Evolutionary conservation across 2,797 vertebrate genomes (phyloP).

Genomic region (Telmatherina bonti): DNA sequence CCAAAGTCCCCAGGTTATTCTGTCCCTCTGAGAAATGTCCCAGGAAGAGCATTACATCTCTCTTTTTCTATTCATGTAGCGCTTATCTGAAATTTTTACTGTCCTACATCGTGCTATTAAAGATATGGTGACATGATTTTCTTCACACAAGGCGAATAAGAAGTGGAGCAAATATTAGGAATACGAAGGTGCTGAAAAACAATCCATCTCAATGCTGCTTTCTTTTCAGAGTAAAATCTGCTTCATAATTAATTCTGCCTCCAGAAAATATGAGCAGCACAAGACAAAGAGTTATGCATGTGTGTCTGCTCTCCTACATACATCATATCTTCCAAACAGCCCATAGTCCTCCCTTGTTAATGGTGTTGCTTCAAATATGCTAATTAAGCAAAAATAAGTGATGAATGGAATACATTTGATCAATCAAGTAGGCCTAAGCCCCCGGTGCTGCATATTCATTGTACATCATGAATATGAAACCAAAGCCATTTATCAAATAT

Average conservation of each 20-base stretch:
- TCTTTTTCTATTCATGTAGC: constrained; percentile 33
- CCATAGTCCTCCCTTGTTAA: constrained; percentile 73
- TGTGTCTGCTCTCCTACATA: constrained; percentile 67
- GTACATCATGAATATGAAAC: constrained; percentile 83
- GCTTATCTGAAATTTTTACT: constrained; percentile 48
- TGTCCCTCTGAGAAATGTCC: constrained; percentile 67
- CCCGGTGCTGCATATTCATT: constrained; percentile 83
- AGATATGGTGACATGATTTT: constrained; percentile 16
- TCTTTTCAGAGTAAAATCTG: constrained; percentile 38
- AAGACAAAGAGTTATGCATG: constrained; percentile 72
- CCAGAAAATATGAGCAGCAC: constrained; percentile 51
- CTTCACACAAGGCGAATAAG: constrained; percentile 19
- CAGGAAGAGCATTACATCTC: constrained; percentile 53
- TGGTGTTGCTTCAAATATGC: constrained; percentile 80
- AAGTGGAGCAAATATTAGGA: constrained; percentile 21
- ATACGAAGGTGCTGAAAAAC: constrained; percentile 23
- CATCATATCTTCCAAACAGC: constrained; percentile 76
- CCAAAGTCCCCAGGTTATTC: constrained; percentile 75
- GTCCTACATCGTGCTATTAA: constrained; percentile 32
- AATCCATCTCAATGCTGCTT: constrained; percentile 22
- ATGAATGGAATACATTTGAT: constrained; percentile 84
- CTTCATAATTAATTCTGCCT: constrained; percentile 60
- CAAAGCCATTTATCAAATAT: constrained; percentile 82
- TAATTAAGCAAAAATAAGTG: constrained; percentile 81
- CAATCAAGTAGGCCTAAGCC: constrained; percentile 82